Conservation (phyloP, 1,140 invertebrate genomes). For the Melitaea cinxia region DNA sequence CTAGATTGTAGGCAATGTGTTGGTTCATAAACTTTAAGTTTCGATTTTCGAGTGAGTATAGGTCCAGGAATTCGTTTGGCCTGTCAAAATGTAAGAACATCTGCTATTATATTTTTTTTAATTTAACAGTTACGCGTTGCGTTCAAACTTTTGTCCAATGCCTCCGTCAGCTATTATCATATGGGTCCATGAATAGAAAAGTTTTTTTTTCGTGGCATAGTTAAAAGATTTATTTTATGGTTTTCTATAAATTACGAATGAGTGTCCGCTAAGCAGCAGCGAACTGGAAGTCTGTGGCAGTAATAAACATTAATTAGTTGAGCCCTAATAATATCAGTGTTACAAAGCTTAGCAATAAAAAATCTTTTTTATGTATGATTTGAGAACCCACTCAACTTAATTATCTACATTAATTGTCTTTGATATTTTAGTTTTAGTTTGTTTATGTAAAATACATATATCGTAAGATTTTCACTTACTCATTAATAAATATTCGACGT, state of each 20-base stretch:
- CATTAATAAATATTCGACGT: too few species aligned
- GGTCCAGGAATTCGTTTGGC: constrained; percentile 62
- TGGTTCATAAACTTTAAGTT: constrained; percentile 74
- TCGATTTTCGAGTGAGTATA: constrained; percentile 66
- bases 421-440: too few species aligned
- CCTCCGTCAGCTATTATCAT: constrained; percentile 71
- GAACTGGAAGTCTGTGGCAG: constrained; percentile 45
- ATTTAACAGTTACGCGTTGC: constrained; percentile 63
- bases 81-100: constrained; percentile 56
- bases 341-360: constrained; percentile 12
- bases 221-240: constrained; percentile 79
- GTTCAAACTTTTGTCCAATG: constrained; percentile 70
- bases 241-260: constrained; percentile 65
- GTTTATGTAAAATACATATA: too few species aligned
- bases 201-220: constrained; percentile 65
- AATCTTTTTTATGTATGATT: neutral
- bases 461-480: too few species aligned
- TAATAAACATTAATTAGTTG: constrained; percentile 59
- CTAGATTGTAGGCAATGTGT: constrained; percentile 58
- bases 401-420: too few species aligned
- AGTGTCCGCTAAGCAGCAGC: constrained; percentile 43
- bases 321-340: constrained; percentile 25
- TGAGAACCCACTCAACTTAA: neutral
- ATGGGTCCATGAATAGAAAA: constrained; percentile 61
- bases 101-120: constrained; percentile 73